These are phyloP conservation scores for Sanderia malayensis DNA, from an alignment of 30 jellyfish, hydroid and myxozoan genomes.

Conservation along the genomic window DNA sequence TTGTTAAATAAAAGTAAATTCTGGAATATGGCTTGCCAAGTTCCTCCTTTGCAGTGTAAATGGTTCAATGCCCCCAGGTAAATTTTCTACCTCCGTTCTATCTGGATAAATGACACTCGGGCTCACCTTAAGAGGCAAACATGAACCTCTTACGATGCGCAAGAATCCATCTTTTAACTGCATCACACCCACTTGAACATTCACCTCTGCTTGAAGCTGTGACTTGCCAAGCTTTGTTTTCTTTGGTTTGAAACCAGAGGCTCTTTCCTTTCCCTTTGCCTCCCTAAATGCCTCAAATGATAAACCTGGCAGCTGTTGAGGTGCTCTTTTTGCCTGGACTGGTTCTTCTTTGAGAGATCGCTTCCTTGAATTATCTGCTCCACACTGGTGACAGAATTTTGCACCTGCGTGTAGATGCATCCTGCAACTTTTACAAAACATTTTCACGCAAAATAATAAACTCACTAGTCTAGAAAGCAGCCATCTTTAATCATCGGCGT, in stretches of 20 bases:
- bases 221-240: constrained; percentile 2
- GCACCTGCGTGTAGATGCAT: constrained; percentile 1
- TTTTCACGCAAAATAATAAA: not conserved
- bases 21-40: constrained; percentile 25
- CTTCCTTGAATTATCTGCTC: constrained; percentile 2
- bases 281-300: constrained; percentile 24
- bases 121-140: constrained; percentile 23
- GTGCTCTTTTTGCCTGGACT: constrained; percentile 1
- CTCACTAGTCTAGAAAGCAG: no score
- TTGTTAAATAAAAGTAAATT: not conserved
- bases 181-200: constrained; percentile 10
- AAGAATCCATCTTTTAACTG: constrained; percentile 4
- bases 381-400: constrained; percentile 14
- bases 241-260: constrained; percentile 12
- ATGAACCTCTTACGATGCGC: constrained; percentile 13
- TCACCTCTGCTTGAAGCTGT: constrained; percentile 7
- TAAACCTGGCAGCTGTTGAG: constrained; percentile 1
- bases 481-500: no score
- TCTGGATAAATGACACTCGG: constrained; percentile 20
- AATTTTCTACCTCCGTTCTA: constrained; percentile 18
- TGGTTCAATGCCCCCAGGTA: constrained; percentile 30
- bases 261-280: constrained; percentile 19
- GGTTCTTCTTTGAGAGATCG: constrained; percentile 11
- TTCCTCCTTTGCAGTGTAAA: constrained; percentile 21
- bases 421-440: constrained; percentile 9